phyloP scores from a whole-genome alignment of 2,888 invertebrate species.

The Adelognathus sp. region DNA sequence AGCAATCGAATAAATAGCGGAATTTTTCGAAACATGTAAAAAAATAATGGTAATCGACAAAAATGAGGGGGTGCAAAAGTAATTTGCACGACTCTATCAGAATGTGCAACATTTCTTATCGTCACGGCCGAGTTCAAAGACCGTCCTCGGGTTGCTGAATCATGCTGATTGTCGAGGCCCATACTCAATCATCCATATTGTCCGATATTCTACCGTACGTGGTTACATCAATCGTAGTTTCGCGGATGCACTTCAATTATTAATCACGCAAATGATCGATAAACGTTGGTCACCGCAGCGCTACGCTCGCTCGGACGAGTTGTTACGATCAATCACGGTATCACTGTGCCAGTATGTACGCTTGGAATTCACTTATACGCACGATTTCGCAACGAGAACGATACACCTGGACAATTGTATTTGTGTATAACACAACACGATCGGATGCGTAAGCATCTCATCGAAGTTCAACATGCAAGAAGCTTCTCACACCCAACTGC shows the following conservation, averaged over 20 bases:
- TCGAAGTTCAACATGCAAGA: not conserved
- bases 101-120: not conserved
- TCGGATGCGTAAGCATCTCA: not conserved
- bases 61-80: too few species aligned
- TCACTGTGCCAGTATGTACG: not conserved
- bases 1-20: too few species aligned
- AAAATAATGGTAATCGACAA: too few species aligned
- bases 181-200: constrained; percentile 10
- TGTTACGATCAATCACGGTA: constrained; percentile 1
- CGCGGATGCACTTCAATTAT: constrained; percentile 12
- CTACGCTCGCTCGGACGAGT: constrained; percentile 1
- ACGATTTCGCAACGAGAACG: not conserved
- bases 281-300: not conserved
- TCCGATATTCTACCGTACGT: not conserved
- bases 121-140: not conserved
- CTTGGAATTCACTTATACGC: not conserved
- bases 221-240: not conserved
- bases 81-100: too few species aligned
- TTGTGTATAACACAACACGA: not conserved
- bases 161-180: not conserved
- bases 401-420: not conserved
- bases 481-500: too few species aligned
- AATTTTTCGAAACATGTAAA: too few species aligned
- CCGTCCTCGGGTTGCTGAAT: not conserved
- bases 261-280: constrained; percentile 16